These are phyloP conservation scores for Rhopalosiphum nymphaeae DNA, from an alignment of 2,888 invertebrate genomes.

Conservation along the genomic window DNA sequence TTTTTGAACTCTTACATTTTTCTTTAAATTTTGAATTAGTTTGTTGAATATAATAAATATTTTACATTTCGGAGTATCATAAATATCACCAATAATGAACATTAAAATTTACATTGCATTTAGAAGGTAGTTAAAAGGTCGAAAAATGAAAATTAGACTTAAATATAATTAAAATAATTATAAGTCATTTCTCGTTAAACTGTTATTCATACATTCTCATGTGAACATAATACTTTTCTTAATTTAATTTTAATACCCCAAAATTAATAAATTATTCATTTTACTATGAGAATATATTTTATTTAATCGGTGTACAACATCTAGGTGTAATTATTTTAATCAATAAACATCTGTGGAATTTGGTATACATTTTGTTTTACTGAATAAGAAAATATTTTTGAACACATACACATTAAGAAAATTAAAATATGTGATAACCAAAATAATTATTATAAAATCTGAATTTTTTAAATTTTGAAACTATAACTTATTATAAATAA, in stretches of 20 bases:
- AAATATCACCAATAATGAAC: background rate
- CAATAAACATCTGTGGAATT: background rate
- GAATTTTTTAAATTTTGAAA: background rate
- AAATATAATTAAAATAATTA: constrained; percentile 37
- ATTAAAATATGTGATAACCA: background rate
- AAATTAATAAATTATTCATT: constrained; percentile 41
- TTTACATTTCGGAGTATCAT: background rate
- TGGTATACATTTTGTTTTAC: background rate
- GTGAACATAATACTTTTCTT: constrained; percentile 33
- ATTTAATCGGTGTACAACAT: background rate
- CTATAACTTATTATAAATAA: background rate
- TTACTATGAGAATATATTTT: constrained; percentile 2
- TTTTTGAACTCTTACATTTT: background rate
- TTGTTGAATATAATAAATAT: background rate
- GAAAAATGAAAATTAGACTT: constrained; percentile 8
- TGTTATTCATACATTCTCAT: background rate
- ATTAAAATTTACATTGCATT: background rate
- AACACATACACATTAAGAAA: background rate
- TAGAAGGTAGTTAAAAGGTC: background rate
- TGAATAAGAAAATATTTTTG: background rate
- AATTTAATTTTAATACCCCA: constrained; percentile 31
- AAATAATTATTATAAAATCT: background rate
- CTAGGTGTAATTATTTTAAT: constrained; percentile 15
- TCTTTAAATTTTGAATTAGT: background rate
- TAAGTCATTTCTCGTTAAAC: background rate